Conservation (phyloP, 2,113 vertebrate genomes). For the Lynx canadensis region DNA sequence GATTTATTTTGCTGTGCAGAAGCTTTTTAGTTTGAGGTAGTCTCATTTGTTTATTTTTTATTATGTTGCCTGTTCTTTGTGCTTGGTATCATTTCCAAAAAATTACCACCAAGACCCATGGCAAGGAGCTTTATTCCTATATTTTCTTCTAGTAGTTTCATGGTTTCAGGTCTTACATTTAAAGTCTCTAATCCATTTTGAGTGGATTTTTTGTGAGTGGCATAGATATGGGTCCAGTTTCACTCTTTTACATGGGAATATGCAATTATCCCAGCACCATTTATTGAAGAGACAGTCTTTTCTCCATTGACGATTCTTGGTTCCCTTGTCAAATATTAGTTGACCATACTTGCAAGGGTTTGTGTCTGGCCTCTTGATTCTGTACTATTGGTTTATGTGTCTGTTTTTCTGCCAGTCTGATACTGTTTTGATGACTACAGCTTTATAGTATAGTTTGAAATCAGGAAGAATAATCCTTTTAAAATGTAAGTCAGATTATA, state of each 20-base stretch:
- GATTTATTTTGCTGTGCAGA: not conserved
- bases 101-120: not conserved
- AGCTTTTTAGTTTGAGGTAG: not conserved
- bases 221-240: not conserved
- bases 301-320: not conserved
- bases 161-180: not conserved
- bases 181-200: not conserved
- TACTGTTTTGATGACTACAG: not conserved
- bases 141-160: not conserved
- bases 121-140: not conserved
- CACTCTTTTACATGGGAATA: not conserved
- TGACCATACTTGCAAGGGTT: not conserved
- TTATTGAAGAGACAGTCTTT: not conserved
- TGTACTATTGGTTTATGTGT: not conserved
- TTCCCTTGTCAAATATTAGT: not conserved
- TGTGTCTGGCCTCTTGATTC: not conserved
- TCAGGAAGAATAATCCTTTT: not conserved
- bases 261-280: not conserved
- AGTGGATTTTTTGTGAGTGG: not conserved
- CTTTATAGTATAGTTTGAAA: not conserved
- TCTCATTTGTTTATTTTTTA: not conserved
- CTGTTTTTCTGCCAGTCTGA: not conserved
- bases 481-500: not conserved
- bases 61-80: not conserved
- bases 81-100: not conserved